Evolutionary conservation across 2,888 invertebrate genomes (phyloP).

Genomic region (Leucophenga montana): DNA sequence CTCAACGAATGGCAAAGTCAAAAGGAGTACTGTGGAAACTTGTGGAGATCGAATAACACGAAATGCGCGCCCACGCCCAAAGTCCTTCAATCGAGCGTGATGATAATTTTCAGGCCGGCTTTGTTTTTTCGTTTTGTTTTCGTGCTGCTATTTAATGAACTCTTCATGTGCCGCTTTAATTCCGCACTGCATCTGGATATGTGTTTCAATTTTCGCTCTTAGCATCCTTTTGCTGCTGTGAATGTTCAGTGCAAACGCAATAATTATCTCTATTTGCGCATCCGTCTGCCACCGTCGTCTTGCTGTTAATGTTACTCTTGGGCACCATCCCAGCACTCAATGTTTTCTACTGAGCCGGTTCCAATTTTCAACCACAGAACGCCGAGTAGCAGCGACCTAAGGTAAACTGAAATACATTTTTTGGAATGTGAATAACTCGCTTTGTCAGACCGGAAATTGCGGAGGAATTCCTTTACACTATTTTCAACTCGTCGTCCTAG

Average conservation of each 20-base stretch:
- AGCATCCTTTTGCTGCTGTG: background rate
- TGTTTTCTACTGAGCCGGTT: background rate
- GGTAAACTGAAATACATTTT: constrained; percentile 11
- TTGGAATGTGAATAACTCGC: constrained; percentile 47
- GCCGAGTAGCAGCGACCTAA: background rate
- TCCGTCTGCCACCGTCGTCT: too few relatives aligned
- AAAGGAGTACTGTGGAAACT: background rate
- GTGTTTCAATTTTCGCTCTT: background rate
- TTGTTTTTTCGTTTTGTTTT: background rate
- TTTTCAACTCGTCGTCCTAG: background rate
- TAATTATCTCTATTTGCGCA: background rate
- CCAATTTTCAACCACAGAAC: background rate
- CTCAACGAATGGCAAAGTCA: constrained; percentile 6
- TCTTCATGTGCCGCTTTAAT: constrained; percentile 8
- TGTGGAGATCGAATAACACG: background rate
- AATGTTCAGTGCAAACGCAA: background rate
- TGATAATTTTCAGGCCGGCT: too few relatives aligned
- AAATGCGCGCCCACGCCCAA: background rate
- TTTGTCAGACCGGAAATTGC: constrained; percentile 41
- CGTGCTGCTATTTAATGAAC: constrained; percentile 13
- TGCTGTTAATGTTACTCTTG: too few relatives aligned
- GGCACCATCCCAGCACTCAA: too few relatives aligned
- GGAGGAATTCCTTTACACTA: constrained; percentile 45
- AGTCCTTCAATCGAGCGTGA: too few relatives aligned
- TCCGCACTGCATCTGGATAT: background rate